Conservation (phyloP, 1,140 invertebrate species). For the Platyscapa corneri region DNA sequence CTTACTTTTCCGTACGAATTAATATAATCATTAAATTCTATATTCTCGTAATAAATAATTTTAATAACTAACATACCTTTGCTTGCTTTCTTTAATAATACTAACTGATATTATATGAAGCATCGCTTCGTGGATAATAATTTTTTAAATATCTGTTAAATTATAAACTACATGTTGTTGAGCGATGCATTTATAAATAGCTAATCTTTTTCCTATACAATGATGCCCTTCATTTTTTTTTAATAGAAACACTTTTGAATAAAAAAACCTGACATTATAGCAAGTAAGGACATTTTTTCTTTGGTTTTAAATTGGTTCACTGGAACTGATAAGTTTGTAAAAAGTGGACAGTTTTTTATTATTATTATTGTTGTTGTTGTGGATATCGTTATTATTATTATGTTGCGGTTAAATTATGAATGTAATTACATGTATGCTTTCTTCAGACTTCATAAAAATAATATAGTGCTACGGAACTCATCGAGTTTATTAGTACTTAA, state of each 20-base stretch:
- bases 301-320: background rate
- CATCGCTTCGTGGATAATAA: background rate
- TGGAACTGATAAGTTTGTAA: background rate
- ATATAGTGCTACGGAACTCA: background rate
- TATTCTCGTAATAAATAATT: background rate
- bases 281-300: conserved; percentile 1
- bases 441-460: background rate
- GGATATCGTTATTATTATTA: no score
- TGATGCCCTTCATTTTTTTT: conserved; percentile 20
- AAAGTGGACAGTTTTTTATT: background rate
- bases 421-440: background rate
- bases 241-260: background rate
- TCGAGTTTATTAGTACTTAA: background rate
- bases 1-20: background rate
- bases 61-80: background rate
- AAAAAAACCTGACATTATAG: background rate
- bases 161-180: background rate
- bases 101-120: background rate
- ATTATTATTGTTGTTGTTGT: background rate
- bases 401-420: background rate
- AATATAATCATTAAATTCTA: conserved; percentile 5
- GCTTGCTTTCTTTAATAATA: background rate
- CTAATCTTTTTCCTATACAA: background rate
- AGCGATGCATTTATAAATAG: conserved; percentile 11
- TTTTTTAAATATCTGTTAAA: no score